Evolutionary conservation across 2,113 vertebrate species (phyloP).

Genomic region (Serilophus lunatus): DNA sequence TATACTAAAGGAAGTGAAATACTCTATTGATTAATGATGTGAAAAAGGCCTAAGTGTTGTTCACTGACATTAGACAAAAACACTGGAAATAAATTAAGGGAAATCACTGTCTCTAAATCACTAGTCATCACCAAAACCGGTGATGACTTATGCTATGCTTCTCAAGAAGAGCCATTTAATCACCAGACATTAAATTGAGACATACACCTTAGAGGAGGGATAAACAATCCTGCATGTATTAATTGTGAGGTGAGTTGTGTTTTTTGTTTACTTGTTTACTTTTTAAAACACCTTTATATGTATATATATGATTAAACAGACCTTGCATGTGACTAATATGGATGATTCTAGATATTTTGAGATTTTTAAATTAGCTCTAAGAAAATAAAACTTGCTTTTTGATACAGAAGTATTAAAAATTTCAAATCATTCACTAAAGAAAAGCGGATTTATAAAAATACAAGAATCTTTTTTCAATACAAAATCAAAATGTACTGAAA

Average conservation of each 20-base stretch:
- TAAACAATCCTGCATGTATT: neutral
- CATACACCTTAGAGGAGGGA: neutral
- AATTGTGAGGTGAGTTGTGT: neutral
- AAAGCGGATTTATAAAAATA: neutral
- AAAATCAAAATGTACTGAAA: neutral
- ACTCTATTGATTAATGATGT: neutral
- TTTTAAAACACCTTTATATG: neutral
- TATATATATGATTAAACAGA: neutral
- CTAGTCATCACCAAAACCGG: neutral
- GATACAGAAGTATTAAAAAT: neutral
- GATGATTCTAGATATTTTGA: neutral
- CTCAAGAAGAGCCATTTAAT: neutral
- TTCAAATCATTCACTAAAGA: neutral
- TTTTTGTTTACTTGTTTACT: neutral
- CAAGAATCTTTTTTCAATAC: neutral
- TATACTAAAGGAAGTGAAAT: neutral
- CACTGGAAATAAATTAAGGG: neutral
- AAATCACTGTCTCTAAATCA: neutral
- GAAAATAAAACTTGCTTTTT: neutral
- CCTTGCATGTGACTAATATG: neutral
- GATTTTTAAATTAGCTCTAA: neutral
- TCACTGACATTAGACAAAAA: neutral
- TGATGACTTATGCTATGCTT: neutral
- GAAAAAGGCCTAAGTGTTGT: neutral
- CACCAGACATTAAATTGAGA: neutral